A percentile compares a stretch with the other conserved stretches of the same genome.
Evolutionary conservation across 2,113 vertebrate species (phyloP).

Genomic region (Promerops cafer): DNA sequence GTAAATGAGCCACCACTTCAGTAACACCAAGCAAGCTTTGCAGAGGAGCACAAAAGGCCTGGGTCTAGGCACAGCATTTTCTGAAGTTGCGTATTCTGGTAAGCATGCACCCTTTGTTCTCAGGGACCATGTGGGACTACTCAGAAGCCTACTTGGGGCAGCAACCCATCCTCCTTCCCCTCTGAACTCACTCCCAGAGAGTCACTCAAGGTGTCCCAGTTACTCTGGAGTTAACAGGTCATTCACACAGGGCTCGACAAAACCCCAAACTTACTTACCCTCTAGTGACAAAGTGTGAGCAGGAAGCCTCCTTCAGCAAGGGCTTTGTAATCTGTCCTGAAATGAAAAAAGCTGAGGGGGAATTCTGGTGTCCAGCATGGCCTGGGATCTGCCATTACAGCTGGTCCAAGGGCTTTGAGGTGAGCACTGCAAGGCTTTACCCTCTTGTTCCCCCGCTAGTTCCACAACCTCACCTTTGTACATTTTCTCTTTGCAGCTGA

Average conservation of each 20-base stretch:
- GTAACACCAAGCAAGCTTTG: not conserved
- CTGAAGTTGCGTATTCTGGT: not conserved
- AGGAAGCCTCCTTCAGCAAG: not conserved
- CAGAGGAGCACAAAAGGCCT: not conserved
- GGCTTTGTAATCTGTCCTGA: not conserved
- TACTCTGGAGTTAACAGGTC: not conserved
- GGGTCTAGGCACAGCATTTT: not conserved
- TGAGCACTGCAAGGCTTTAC: not conserved
- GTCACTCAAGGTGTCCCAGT: not conserved
- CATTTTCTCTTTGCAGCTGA: not conserved
- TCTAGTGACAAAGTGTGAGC: not conserved
- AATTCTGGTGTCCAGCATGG: not conserved
- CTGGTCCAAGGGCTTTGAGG: not conserved
- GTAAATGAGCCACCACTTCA: not conserved
- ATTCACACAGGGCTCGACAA: not conserved
- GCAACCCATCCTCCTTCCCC: not conserved
- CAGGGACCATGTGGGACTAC: fast-evolving
- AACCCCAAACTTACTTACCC: not conserved
- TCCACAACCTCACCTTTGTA: not conserved
- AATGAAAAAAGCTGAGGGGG: not conserved
- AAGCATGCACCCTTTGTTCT: not conserved
- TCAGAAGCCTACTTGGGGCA: not conserved
- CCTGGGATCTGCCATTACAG: not conserved
- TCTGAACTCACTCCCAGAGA: not conserved
- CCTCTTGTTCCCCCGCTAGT: no score